Conservation (phyloP, 2,113 vertebrate genomes). For the Tonatia bakeri region DNA sequence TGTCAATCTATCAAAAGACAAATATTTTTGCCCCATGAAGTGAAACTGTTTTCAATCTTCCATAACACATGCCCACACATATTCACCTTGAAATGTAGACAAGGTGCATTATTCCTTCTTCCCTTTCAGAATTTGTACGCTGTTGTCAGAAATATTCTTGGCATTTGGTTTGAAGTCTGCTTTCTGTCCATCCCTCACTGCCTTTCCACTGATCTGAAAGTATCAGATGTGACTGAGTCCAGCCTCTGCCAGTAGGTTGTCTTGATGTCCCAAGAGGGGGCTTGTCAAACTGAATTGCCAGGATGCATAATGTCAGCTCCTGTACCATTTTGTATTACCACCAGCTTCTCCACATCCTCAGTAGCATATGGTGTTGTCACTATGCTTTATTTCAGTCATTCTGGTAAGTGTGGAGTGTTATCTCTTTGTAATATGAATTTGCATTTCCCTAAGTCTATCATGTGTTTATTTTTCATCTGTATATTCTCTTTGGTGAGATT, state of each 20-base stretch:
- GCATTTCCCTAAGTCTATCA: background rate
- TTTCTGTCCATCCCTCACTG: slow-evolving; percentile 90
- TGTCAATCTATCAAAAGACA: too few relatives aligned
- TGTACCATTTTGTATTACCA: background rate
- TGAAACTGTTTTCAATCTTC: too few relatives aligned
- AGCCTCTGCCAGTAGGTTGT: too few relatives aligned
- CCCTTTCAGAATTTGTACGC: slow-evolving; percentile 84
- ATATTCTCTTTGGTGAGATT: background rate
- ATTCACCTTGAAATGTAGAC: too few relatives aligned
- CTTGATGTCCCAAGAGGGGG: too few relatives aligned
- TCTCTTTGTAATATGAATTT: background rate
- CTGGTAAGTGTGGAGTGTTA: background rate
- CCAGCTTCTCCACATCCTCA: background rate
- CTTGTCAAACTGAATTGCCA: too few relatives aligned
- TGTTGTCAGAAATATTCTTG: slow-evolving; percentile 82
- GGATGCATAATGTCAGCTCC: too few relatives aligned
- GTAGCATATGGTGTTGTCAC: background rate
- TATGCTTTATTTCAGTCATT: background rate
- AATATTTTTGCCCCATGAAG: too few relatives aligned
- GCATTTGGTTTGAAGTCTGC: slow-evolving; percentile 86
- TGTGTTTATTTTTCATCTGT: background rate
- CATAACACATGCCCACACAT: too few relatives aligned
- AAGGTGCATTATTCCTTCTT: slow-evolving; percentile 81
- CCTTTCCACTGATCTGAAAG: slow-evolving; percentile 92
- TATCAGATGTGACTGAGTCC: slow-evolving; percentile 90